These are phyloP conservation scores for Stigmatopora argus DNA, from an alignment of 2,113 vertebrate species.

Conservation along the genomic window DNA sequence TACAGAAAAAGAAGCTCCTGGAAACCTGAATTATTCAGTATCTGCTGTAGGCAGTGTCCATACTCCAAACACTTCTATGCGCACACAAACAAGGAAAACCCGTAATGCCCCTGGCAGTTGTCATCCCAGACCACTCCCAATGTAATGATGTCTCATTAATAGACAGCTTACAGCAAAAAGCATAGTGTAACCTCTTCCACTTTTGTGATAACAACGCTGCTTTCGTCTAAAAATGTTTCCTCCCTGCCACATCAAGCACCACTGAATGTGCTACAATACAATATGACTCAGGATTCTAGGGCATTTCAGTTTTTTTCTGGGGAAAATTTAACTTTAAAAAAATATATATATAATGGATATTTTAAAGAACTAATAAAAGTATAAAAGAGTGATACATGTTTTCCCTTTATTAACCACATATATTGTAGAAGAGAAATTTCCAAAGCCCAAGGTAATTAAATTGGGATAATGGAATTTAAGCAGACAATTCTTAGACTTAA, in stretches of 20 bases:
- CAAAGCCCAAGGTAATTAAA: no score
- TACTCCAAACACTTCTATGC: slow-evolving; percentile 7
- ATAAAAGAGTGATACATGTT: no score
- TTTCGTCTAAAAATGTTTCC: slow-evolving; percentile 28
- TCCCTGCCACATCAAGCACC: slow-evolving; percentile 2
- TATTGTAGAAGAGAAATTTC: no score
- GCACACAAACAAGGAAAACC: slow-evolving; percentile 19
- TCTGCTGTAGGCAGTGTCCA: slow-evolving; percentile 26
- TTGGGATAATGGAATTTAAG: no score
- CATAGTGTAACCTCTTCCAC: slow-evolving; percentile 48
- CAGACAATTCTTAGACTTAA: no score
- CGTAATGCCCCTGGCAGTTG: slow-evolving; percentile 52
- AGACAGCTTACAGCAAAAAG: slow-evolving; percentile 47
- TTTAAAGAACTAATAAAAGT: no score
- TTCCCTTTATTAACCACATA: no score
- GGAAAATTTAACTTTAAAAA: not conserved
- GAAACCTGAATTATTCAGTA: slow-evolving; percentile 46
- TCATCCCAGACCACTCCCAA: slow-evolving; percentile 52
- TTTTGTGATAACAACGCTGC: slow-evolving; percentile 44
- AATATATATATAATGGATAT: no score
- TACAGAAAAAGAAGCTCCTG: slow-evolving; percentile 7
- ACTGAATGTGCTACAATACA: slow-evolving; percentile 9
- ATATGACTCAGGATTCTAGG: slow-evolving; percentile 3
- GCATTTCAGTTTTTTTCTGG: not conserved
- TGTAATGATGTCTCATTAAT: slow-evolving; percentile 60